These are phyloP conservation scores for Percopsis transmontana DNA, from an alignment of 2,113 vertebrate genomes.

Conservation along the genomic window DNA sequence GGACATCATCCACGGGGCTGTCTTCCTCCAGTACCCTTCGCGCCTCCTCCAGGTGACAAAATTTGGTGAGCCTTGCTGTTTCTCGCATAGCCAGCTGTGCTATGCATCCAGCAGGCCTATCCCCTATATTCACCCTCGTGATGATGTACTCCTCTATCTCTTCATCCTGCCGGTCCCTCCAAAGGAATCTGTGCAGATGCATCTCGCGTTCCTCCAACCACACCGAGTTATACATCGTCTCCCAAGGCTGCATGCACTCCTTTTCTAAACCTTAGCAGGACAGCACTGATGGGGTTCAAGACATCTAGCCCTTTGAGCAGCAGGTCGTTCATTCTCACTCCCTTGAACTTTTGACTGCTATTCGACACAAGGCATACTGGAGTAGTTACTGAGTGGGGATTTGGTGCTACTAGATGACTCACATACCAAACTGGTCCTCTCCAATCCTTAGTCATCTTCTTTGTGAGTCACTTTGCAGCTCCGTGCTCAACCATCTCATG, in stretches of 20 bases:
- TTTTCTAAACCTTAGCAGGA: constrained; percentile 22
- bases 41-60: constrained; percentile 2
- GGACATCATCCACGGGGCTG: too few relatives aligned
- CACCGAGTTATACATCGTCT: constrained; percentile 36
- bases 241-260: constrained; percentile 1
- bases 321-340: constrained; percentile 23
- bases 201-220: constrained; percentile 18
- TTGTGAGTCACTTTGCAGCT: constrained; percentile 1
- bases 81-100: constrained; percentile 20
- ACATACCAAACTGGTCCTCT: constrained; percentile 15
- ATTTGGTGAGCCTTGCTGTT: background rate
- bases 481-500: constrained; percentile 7
- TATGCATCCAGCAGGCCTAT: constrained; percentile 30
- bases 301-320: constrained; percentile 28
- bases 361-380: constrained; percentile 24
- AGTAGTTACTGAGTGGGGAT: constrained; percentile 18
- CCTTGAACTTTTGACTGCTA: constrained; percentile 22
- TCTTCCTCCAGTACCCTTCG: constrained; percentile 11
- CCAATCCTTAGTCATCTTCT: background rate
- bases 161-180: constrained; percentile 9
- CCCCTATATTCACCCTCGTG: constrained; percentile 25
- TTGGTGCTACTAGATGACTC: constrained; percentile 9
- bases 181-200: constrained; percentile 20
- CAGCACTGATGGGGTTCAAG: constrained; percentile 23
- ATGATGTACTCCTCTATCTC: constrained; percentile 23